Base-by-base conservation (phyloP, 2,113 vertebrate genomes). In the Vimba vimba region DNA sequence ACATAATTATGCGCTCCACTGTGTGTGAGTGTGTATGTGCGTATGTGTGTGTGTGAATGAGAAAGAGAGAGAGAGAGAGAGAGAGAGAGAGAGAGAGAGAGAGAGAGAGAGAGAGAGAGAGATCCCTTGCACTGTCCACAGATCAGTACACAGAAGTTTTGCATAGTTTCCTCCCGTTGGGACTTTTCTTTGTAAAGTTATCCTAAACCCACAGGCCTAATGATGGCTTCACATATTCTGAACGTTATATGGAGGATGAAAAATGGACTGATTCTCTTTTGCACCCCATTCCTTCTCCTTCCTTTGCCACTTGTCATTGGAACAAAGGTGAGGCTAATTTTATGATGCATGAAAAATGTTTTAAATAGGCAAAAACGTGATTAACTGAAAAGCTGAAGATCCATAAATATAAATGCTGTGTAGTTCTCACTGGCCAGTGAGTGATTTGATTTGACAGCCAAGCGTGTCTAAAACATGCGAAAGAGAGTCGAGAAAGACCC, bases 281-380 rank as follows among this genome's bases (percentile, higher is more conserved):
- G 92, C 91, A 94, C 93, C 13, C 97, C 97, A 19, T 86, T 98
- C 71, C 78, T 97, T 83, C 92, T 97, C 75, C 93, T 97, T 85
- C 95, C 96, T 84, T 93, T 98, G 91, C 96, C 96, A 11, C 88
- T 98, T 4, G 89, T 94, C 1, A 43, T 96, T 80, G 83, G 94
- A 84, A 95, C 95, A 84, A 90, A 85, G 97, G 97, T 98, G 94
- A 90, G 94, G 47, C 19, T 21, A 45, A 25, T 83, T 43, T 82
- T 47, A 68, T 13, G 25, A 82, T 12, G 27, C 43, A 23, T 23
- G 60, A 36, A n/a, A 69, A 45, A 19, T 60, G 57, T 45, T 62
- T 66, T 10, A 30, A 81, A 81, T 25, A 30, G n/a, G 62, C 43
- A 30, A 19, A 27, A 45, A 27, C 19, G 23, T 62, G 19, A 3